These are phyloP conservation scores for Tuberolachnus salignus DNA, from an alignment of 2,888 invertebrate genomes.

Conservation along the genomic window DNA sequence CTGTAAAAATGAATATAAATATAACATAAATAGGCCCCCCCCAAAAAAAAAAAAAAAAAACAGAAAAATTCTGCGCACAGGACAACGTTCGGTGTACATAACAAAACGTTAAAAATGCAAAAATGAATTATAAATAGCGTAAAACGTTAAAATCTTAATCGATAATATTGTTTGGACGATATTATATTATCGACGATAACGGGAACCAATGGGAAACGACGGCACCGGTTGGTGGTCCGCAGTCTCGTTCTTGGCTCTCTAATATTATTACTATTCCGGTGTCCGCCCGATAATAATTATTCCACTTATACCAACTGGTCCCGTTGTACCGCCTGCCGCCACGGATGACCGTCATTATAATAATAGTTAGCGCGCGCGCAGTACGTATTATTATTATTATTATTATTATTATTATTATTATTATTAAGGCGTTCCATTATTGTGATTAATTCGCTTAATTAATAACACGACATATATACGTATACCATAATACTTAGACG, in stretches of 20 bases:
- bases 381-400: background rate
- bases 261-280: background rate
- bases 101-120: too few species aligned
- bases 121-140: too few species aligned
- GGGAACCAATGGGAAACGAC: too few species aligned
- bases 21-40: too few species aligned
- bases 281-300: background rate
- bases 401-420: background rate
- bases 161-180: too few species aligned
- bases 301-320: background rate
- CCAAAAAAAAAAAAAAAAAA: too few species aligned
- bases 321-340: background rate
- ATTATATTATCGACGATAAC: too few species aligned
- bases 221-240: too few species aligned
- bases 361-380: slow-evolving; percentile 10
- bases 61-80: too few species aligned
- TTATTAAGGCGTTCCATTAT: slow-evolving; percentile 45
- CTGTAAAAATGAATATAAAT: too few species aligned
- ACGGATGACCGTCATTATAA: slow-evolving; percentile 27
- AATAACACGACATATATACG: slow-evolving; percentile 21
- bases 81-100: too few species aligned
- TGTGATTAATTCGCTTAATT: slow-evolving; percentile 52
- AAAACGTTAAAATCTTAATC: too few species aligned
- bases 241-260: background rate
- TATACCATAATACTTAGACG: slow-evolving; percentile 15